Conservation (phyloP, 2,888 invertebrate species). For the Noctua fimbriata region DNA sequence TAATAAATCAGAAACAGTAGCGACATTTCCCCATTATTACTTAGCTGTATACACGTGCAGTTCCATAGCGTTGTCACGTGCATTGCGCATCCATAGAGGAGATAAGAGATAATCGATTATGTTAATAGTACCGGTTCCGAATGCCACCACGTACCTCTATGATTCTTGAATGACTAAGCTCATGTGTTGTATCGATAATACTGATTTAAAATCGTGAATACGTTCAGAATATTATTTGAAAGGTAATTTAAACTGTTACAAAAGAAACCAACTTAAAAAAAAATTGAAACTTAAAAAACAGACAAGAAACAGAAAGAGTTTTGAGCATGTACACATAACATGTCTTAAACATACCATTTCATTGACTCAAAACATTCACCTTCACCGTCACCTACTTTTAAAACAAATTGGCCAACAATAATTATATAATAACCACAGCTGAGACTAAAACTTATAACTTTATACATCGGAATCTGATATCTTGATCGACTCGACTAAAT, state of each 20-base stretch:
- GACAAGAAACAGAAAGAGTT: neutral
- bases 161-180: constrained; percentile 48
- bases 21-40: constrained; percentile 57
- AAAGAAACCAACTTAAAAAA: neutral
- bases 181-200: constrained; percentile 21
- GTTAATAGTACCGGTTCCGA: constrained; percentile 73
- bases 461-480: constrained; percentile 31
- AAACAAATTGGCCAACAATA: constrained; percentile 26
- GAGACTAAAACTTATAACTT: constrained; percentile 27
- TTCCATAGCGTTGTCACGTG: constrained; percentile 66
- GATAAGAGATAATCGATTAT: constrained; percentile 64
- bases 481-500: constrained; percentile 42
- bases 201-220: constrained; percentile 17
- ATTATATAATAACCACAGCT: constrained; percentile 36
- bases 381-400: constrained; percentile 35
- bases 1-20: constrained; percentile 54
- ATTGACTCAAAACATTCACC: constrained; percentile 23
- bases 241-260: neutral
- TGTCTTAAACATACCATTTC: neutral
- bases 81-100: constrained; percentile 60
- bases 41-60: constrained; percentile 66
- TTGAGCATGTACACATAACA: neutral
- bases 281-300: neutral
- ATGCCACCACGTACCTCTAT: constrained; percentile 61
- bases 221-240: neutral